These are phyloP conservation scores for Acanthosepion lycidas DNA, from an alignment of 2,888 invertebrate genomes.

Conservation along the genomic window DNA sequence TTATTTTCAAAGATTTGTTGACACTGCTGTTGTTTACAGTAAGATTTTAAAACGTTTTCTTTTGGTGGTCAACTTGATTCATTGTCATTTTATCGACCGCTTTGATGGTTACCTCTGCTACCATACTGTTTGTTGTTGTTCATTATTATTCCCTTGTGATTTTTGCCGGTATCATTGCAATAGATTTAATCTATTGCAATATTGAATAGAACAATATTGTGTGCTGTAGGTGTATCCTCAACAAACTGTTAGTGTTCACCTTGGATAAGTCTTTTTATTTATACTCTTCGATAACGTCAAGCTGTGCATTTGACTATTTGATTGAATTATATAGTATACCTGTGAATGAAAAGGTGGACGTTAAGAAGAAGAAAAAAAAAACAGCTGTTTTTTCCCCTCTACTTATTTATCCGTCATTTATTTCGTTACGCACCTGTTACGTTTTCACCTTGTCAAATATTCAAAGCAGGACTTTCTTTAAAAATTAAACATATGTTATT, in stretches of 20 bases:
- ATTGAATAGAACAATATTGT: no score
- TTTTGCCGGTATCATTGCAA: background rate
- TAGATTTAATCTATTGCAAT: no score
- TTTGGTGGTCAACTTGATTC: no score
- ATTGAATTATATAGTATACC: background rate
- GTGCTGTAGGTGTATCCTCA: no score
- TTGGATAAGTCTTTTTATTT: background rate
- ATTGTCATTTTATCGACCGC: no score
- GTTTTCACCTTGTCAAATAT: conserved; percentile 16
- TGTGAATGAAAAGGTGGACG: background rate
- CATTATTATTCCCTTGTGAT: background rate
- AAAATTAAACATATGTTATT: background rate
- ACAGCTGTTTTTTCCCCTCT: background rate
- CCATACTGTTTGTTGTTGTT: background rate
- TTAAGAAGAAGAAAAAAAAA: background rate
- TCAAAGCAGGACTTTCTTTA: background rate
- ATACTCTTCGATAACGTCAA: background rate
- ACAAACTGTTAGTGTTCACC: background rate
- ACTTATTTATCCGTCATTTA: background rate
- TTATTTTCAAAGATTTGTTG: background rate
- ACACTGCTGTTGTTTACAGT: background rate
- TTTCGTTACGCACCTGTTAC: background rate
- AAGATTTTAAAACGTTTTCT: no score
- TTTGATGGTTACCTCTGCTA: background rate
- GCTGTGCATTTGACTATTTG: background rate